These are phyloP conservation scores for Limnothrissa miodon DNA, from an alignment of 2,113 vertebrate genomes.

Conservation along the genomic window DNA sequence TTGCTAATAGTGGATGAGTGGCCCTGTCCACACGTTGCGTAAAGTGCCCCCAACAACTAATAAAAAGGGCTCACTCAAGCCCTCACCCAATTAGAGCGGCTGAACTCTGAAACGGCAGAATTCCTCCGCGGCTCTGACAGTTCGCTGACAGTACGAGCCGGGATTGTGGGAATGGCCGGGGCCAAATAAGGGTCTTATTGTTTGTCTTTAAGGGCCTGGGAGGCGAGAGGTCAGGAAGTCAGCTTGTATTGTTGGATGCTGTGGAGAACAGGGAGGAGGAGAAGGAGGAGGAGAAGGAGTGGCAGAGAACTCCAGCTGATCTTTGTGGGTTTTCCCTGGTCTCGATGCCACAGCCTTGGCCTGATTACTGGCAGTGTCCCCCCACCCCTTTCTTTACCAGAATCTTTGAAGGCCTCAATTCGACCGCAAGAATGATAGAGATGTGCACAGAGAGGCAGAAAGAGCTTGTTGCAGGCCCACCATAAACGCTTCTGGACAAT, in stretches of 20 bases:
- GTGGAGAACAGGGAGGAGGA: background rate
- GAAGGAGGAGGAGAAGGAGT: background rate
- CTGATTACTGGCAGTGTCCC: background rate
- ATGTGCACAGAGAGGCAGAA: constrained; percentile 4
- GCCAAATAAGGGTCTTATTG: constrained; percentile 67
- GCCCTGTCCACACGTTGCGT: constrained; percentile 19
- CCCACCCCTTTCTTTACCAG: background rate
- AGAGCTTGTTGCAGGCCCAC: background rate
- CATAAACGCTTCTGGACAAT: constrained; percentile 4
- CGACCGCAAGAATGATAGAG: constrained; percentile 10
- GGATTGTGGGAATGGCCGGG: constrained; percentile 53
- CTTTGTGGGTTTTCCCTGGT: background rate
- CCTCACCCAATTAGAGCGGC: constrained; percentile 40
- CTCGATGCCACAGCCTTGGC: background rate
- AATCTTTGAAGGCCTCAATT: constrained; percentile 35
- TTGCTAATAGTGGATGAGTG: constrained; percentile 1
- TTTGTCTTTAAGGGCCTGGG: constrained; percentile 54
- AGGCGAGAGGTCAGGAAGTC: constrained; percentile 68
- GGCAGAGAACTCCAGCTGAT: background rate
- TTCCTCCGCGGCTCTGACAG: constrained; percentile 47
- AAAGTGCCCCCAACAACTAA: constrained; percentile 16
- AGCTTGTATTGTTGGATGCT: constrained; percentile 61
- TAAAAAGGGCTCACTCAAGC: constrained; percentile 32
- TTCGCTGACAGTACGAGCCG: constrained; percentile 54
- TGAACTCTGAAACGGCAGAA: constrained; percentile 47